Conservation (phyloP, 2,797 vertebrate genomes). For the Pogonophryne albipinna region DNA sequence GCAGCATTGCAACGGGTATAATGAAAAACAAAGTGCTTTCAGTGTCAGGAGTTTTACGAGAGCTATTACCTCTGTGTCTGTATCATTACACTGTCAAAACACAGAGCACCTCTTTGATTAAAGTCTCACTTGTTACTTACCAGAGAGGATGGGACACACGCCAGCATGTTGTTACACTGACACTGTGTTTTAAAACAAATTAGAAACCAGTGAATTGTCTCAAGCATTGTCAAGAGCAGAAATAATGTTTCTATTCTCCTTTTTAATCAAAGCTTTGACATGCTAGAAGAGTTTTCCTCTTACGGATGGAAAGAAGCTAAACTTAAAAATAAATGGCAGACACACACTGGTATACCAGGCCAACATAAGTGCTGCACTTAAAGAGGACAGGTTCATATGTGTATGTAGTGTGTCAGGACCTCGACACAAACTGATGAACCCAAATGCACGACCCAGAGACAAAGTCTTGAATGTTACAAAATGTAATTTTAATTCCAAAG, state of each 20-base stretch:
- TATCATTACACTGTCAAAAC: conserved; percentile 71
- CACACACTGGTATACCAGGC: background rate
- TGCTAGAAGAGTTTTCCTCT: conserved; percentile 8
- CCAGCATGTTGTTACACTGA: conserved; percentile 24
- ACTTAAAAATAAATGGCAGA: background rate
- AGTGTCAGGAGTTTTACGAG: conserved; percentile 57
- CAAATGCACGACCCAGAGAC: too few relatives aligned
- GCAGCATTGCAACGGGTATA: conserved; percentile 34
- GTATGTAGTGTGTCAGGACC: too few relatives aligned
- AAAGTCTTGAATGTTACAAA: too few relatives aligned
- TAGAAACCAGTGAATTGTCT: conserved; percentile 49
- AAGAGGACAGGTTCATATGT: background rate
- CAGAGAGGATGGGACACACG: conserved; percentile 35
- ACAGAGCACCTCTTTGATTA: conserved; percentile 62
- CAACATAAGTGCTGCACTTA: background rate
- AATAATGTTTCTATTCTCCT: conserved; percentile 11
- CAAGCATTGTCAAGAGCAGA: conserved; percentile 27
- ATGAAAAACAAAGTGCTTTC: conserved; percentile 65
- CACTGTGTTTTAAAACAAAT: conserved; percentile 54
- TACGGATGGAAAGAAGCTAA: background rate
- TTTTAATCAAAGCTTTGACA: conserved; percentile 41
- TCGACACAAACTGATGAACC: too few relatives aligned
- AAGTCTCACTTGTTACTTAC: conserved; percentile 60
- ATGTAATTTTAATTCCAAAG: too few relatives aligned
- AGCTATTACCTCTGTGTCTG: conserved; percentile 64